Conservation (phyloP, 2,888 invertebrate genomes). For the Torymus texanus region DNA sequence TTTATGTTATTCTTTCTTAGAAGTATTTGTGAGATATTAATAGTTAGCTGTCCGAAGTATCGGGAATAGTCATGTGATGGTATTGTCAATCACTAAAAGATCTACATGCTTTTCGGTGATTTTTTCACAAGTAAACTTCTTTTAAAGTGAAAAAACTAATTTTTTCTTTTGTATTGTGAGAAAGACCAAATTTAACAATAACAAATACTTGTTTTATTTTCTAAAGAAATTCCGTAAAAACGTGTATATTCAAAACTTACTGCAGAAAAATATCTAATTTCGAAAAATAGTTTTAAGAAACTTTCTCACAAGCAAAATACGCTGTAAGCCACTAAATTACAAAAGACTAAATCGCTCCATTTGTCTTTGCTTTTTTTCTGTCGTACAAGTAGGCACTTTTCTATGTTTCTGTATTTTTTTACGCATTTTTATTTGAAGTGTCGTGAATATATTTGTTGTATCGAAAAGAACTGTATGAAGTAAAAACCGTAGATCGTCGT, state of each 20-base stretch:
- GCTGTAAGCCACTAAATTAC: constrained; percentile 39
- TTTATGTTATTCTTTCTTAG: not conserved
- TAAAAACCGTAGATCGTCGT: constrained; percentile 47
- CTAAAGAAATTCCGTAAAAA: too few relatives aligned
- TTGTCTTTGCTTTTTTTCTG: constrained; percentile 59
- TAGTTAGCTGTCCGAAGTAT: constrained; percentile 26
- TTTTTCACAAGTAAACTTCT: not conserved
- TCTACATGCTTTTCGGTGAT: constrained; percentile 26
- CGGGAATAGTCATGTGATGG: constrained; percentile 22
- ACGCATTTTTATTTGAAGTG: constrained; percentile 48
- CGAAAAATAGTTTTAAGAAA: constrained; percentile 32
- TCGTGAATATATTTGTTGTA: constrained; percentile 44
- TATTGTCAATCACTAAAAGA: constrained; percentile 47
- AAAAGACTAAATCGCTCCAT: constrained; percentile 18
- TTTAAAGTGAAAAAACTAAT: constrained; percentile 15
- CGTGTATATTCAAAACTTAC: not conserved
- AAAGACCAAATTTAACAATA: constrained; percentile 2
- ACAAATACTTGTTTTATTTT: too few relatives aligned
- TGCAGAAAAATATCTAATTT: constrained; percentile 5
- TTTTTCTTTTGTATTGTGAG: constrained; percentile 21
- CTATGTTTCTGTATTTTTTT: constrained; percentile 68
- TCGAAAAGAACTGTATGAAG: constrained; percentile 41
- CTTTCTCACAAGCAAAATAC: constrained; percentile 38
- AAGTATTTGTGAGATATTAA: constrained; percentile 9
- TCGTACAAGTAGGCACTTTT: constrained; percentile 71